Percentiles rank a stretch among this genome's conserved stretches.
phyloP scores from a whole-genome alignment of 2,797 vertebrate genomes.

The Anguilla anguilla region DNA sequence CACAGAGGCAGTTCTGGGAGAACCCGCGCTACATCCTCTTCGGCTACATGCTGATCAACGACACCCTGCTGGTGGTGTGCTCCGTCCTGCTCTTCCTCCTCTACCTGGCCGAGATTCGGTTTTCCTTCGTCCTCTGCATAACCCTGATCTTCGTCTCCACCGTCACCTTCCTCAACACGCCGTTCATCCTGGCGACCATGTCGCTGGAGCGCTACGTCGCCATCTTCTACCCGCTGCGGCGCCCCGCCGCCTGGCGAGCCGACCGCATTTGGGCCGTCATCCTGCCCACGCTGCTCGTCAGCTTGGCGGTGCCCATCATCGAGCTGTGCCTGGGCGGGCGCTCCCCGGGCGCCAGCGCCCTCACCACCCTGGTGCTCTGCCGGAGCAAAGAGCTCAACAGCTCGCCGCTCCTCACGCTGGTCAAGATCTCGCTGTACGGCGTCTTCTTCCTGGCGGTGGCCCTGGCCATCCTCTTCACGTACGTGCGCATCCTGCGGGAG shows the following conservation, averaged over 20 bases:
- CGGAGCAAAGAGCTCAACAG: conserved; percentile 37
- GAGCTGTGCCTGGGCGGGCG: conserved; percentile 51
- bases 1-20: conserved; percentile 70
- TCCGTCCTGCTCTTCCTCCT: conserved; percentile 68
- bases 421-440: conserved; percentile 53
- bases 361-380: conserved; percentile 56
- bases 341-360: conserved; percentile 35
- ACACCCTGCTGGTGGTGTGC: conserved; percentile 68
- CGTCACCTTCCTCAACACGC: conserved; percentile 68
- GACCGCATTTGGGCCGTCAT: conserved; percentile 70
- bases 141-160: conserved; percentile 65
- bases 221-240: conserved; percentile 71
- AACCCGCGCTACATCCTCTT: conserved; percentile 74
- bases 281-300: conserved; percentile 62
- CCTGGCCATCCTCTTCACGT: conserved; percentile 72
- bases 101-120: conserved; percentile 51
- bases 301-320: conserved; percentile 49
- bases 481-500: conserved; percentile 71
- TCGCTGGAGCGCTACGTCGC: conserved; percentile 76
- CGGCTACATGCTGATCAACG: conserved; percentile 73
- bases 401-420: conserved; percentile 58
- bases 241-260: conserved; percentile 63
- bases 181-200: conserved; percentile 74
- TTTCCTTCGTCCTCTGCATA: conserved; percentile 61
- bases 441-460: conserved; percentile 66